phyloP scores from a whole-genome alignment of 2,113 vertebrate genomes.

The Larimichthys crocea region DNA sequence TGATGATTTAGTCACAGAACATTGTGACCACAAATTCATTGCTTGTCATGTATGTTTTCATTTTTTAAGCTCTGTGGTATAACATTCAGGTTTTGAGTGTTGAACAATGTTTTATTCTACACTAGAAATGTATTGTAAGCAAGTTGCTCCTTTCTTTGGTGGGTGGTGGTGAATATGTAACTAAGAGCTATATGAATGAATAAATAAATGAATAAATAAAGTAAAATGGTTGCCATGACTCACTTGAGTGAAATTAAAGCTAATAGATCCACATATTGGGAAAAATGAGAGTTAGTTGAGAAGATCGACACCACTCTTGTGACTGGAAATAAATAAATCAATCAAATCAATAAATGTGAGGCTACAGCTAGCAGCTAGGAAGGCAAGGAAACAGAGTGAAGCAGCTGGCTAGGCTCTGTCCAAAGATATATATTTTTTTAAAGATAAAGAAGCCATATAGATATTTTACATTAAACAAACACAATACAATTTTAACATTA shows the following conservation, averaged over 20 bases:
- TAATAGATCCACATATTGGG: neutral
- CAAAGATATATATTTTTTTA: too few relatives aligned
- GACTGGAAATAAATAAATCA: neutral
- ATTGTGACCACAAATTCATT: neutral
- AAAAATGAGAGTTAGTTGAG: neutral
- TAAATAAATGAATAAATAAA: neutral
- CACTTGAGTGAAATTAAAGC: neutral
- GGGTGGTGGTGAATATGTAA: neutral
- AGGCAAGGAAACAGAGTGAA: too few relatives aligned
- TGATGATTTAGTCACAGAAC: neutral
- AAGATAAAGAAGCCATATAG: too few relatives aligned
- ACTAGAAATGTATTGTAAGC: neutral
- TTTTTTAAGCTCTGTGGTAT: neutral
- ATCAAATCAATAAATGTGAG: neutral
- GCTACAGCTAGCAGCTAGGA: neutral
- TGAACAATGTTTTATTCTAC: neutral
- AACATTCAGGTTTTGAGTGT: neutral
- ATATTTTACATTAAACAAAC: neutral
- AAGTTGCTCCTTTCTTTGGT: neutral
- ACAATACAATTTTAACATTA: neutral
- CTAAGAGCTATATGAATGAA: conserved; percentile 1
- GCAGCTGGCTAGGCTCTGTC: too few relatives aligned
- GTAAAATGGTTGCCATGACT: neutral
- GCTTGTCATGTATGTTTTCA: neutral
- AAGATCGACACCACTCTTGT: neutral